Evolutionary conservation across 2,113 vertebrate genomes (phyloP).

Genomic region (Periophthalmus modestus): DNA sequence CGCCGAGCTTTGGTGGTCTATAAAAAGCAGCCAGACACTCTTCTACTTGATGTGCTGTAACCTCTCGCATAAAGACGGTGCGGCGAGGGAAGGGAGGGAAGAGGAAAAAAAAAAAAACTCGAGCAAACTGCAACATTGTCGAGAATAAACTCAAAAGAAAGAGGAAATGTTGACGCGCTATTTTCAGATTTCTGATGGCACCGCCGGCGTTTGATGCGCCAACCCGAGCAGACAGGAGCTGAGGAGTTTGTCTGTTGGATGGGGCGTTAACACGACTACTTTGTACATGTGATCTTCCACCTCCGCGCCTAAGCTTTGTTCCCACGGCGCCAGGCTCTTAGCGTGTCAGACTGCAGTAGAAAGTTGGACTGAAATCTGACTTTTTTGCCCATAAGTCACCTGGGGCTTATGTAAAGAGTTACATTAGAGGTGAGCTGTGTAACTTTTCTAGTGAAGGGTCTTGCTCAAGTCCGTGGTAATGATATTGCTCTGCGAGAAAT

Average conservation of each 20-base stretch:
- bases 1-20: conserved; percentile 94
- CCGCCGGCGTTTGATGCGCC: conserved; percentile 54
- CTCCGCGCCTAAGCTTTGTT: conserved; percentile 51
- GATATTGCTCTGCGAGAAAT: too few species aligned
- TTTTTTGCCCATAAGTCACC: neutral
- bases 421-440: too few species aligned
- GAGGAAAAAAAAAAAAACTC: conserved; percentile 32
- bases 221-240: conserved; percentile 40
- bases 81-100: conserved; percentile 53
- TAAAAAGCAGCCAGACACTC: conserved; percentile 48
- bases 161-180: conserved; percentile 68
- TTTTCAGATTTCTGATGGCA: conserved; percentile 74
- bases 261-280: conserved; percentile 66
- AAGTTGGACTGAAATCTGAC: neutral
- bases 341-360: neutral
- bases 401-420: neutral
- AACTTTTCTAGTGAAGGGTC: too few species aligned
- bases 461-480: too few species aligned
- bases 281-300: conserved; percentile 63
- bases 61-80: conserved; percentile 77
- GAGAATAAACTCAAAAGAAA: conserved; percentile 45
- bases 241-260: conserved; percentile 62
- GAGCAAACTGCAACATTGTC: conserved; percentile 73
- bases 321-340: conserved; percentile 39
- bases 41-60: conserved; percentile 69